Conservation (phyloP, 2,113 vertebrate species). For the Cyphomyrus plagiostoma region DNA sequence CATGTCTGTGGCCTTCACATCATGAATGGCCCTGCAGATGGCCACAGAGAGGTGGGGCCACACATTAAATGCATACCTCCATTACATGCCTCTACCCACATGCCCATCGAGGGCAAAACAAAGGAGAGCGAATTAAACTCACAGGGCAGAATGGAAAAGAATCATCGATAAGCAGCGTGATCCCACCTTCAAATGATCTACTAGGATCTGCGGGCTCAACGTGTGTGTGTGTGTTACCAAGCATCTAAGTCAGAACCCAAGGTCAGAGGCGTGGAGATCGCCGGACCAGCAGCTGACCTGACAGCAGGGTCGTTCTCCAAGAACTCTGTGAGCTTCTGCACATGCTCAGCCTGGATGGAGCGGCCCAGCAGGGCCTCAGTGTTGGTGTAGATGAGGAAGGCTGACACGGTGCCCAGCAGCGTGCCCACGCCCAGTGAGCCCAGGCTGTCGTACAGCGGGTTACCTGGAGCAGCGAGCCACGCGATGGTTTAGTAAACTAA, state of each 20-base stretch:
- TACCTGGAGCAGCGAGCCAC: constrained; percentile 56
- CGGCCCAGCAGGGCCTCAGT: constrained; percentile 88
- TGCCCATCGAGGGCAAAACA: not conserved
- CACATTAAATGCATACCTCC: not conserved
- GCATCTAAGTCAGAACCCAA: not conserved
- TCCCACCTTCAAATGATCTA: not conserved
- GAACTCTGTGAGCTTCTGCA: constrained; percentile 90
- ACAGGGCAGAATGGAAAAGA: not conserved
- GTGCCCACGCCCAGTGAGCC: constrained; percentile 91
- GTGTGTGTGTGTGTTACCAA: not conserved
- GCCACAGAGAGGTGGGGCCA: not conserved
- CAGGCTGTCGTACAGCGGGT: constrained; percentile 83
- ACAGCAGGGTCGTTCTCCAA: constrained; percentile 90
- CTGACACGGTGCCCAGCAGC: constrained; percentile 79
- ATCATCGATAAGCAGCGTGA: not conserved
- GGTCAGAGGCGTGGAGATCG: not conserved
- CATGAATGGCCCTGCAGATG: constrained; percentile 85
- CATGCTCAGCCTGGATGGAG: constrained; percentile 85
- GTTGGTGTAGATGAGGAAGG: constrained; percentile 97
- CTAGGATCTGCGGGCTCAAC: not conserved
- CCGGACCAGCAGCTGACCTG: constrained; percentile 61
- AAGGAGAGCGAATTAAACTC: not conserved
- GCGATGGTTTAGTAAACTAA: not conserved
- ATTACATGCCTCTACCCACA: not conserved
- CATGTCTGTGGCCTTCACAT: constrained; percentile 96